These are phyloP conservation scores for Pteromalus puparum DNA, from an alignment of 1,140 invertebrate species.

Conservation along the genomic window DNA sequence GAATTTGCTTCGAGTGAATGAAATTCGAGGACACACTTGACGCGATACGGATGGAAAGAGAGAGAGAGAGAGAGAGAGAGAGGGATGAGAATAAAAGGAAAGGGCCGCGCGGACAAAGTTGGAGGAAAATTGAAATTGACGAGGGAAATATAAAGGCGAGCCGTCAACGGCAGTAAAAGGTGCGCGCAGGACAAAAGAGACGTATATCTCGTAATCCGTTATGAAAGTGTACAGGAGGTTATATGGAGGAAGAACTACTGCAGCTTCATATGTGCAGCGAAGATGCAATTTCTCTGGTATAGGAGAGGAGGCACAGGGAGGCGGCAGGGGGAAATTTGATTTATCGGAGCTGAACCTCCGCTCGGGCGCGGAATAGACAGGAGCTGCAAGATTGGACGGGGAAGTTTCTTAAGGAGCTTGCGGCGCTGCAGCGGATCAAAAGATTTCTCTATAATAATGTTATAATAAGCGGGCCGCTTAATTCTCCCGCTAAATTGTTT, in stretches of 20 bases:
- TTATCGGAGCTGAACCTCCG: conserved; percentile 14
- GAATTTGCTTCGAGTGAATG: background rate
- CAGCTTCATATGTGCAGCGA: background rate
- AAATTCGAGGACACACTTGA: background rate
- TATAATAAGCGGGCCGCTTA: conserved; percentile 12
- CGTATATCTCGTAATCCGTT: conserved; percentile 7
- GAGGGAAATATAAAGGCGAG: background rate
- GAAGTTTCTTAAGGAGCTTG: conserved; percentile 34
- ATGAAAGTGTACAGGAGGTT: background rate
- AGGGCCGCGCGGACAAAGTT: too few relatives aligned
- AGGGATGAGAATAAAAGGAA: background rate
- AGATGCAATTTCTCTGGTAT: conserved; percentile 23
- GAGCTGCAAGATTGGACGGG: background rate
- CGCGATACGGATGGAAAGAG: background rate
- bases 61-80: background rate
- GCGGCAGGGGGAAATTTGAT: conserved; percentile 37
- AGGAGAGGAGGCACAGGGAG: background rate
- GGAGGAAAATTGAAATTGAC: conserved; percentile 5
- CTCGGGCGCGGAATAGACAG: background rate
- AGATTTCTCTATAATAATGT: conserved; percentile 25
- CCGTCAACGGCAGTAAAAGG: background rate
- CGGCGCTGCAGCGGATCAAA: conserved; percentile 11
- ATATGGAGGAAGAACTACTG: background rate
- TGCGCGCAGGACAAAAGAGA: background rate
- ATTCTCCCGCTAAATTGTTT: conserved; percentile 35